Percentiles rank a stretch among this genome's conserved stretches.
Conservation (phyloP, 2,888 invertebrate species). For the Mesoligia furuncula region DNA sequence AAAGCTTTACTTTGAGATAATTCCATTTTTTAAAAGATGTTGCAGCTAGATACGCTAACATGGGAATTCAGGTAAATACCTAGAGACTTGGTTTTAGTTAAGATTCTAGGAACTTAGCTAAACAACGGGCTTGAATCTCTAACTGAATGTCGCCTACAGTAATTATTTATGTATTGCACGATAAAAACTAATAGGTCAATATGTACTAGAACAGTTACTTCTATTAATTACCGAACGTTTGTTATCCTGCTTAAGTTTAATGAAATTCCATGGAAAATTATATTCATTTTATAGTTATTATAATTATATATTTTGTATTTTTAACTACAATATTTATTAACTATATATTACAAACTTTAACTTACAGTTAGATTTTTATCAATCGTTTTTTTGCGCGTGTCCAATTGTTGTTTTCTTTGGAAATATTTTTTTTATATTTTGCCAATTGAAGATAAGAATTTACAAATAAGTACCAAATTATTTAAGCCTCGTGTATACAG, state of each 20-base stretch:
- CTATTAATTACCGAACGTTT: slow-evolving; percentile 63
- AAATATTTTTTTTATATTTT: slow-evolving; percentile 44
- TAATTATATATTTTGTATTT: slow-evolving; percentile 88
- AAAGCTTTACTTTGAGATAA: neutral
- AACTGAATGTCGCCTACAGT: neutral
- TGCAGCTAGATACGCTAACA: neutral
- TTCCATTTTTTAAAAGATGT: neutral
- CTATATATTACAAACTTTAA: slow-evolving; percentile 90
- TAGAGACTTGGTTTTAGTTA: neutral
- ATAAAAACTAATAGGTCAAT: slow-evolving; percentile 35
- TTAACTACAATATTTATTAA: slow-evolving; percentile 89
- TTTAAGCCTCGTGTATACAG: slow-evolving; percentile 21
- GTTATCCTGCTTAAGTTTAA: slow-evolving; percentile 83
- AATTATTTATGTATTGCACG: slow-evolving; percentile 42
- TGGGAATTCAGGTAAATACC: neutral
- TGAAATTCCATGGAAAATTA: slow-evolving; percentile 90
- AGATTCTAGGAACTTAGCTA: neutral
- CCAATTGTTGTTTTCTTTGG: slow-evolving; percentile 77
- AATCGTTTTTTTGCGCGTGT: slow-evolving; percentile 83
- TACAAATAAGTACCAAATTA: slow-evolving; percentile 29
- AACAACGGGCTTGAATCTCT: neutral
- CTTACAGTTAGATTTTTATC: slow-evolving; percentile 87
- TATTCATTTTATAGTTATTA: slow-evolving; percentile 86
- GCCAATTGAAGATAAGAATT: slow-evolving; percentile 58
- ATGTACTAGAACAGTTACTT: slow-evolving; percentile 49